Percentiles rank a stretch among this genome's conserved stretches.
phyloP scores from a whole-genome alignment of 2,113 vertebrate species.

The Vicugna pacos region DNA sequence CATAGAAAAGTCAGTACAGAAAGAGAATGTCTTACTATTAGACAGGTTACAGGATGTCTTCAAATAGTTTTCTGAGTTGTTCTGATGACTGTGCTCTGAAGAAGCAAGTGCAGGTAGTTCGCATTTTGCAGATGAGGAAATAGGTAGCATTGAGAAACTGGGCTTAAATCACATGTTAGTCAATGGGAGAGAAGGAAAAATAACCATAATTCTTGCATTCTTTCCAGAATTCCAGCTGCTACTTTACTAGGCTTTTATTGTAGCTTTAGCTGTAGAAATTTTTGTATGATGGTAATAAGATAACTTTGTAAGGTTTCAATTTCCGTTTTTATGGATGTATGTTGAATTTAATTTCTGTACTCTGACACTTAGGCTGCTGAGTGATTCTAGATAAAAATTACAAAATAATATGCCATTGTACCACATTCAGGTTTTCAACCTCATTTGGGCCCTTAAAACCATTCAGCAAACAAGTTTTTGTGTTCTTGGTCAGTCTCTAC shows the following conservation, averaged over 20 bases:
- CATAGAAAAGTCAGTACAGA: not conserved
- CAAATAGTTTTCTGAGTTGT: not conserved
- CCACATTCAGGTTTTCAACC: not conserved
- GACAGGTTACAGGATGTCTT: not conserved
- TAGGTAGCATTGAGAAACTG: not conserved
- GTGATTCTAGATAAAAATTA: not conserved
- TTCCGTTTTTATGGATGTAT: not conserved
- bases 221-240: not conserved
- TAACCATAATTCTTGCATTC: not conserved
- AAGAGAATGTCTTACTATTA: not conserved
- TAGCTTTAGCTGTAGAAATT: not conserved
- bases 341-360: not conserved
- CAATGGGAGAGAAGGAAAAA: not conserved
- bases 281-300: not conserved
- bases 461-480: not conserved
- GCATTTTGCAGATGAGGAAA: not conserved
- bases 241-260: not conserved
- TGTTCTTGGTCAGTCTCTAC: not conserved
- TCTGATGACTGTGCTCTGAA: not conserved
- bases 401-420: not conserved
- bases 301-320: slow-evolving; percentile 8
- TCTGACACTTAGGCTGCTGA: not conserved
- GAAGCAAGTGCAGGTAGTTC: not conserved
- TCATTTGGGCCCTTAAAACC: not conserved
- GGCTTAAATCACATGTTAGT: not conserved